Evolutionary conservation across 1,140 invertebrate genomes (phyloP).

Genomic region (Babylonia areolata): DNA sequence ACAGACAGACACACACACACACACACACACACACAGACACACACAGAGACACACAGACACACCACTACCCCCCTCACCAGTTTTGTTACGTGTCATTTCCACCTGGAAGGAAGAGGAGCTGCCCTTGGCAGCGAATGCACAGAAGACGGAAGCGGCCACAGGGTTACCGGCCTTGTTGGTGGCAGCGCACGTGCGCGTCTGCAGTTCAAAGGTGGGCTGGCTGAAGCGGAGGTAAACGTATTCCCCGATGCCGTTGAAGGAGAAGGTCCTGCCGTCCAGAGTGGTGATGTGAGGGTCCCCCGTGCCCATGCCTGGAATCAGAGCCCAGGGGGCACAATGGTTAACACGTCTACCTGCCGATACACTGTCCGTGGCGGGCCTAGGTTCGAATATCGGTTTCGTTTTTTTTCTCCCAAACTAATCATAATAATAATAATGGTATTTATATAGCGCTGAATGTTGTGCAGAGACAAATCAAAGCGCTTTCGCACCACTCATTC

Average conservation of each 20-base stretch:
- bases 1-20: too few species aligned
- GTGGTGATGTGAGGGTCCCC: slow-evolving; percentile 69
- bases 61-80: slow-evolving; percentile 23
- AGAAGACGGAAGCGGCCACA: slow-evolving; percentile 46
- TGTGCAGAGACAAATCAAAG: too few species aligned
- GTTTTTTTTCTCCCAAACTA: too few species aligned
- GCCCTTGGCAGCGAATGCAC: slow-evolving; percentile 47
- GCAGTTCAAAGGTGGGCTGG: slow-evolving; percentile 31
- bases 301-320: slow-evolving; percentile 37
- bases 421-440: too few species aligned
- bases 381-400: too few species aligned
- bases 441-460: too few species aligned
- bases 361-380: too few species aligned
- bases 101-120: slow-evolving; percentile 29
- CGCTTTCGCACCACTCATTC: too few species aligned
- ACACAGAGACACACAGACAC: not conserved
- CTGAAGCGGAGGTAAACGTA: slow-evolving; percentile 49
- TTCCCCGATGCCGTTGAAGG: slow-evolving; percentile 67
- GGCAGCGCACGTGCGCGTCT: slow-evolving; percentile 38
- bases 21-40: too few species aligned
- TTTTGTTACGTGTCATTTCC: slow-evolving; percentile 34
- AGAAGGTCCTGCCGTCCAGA: slow-evolving; percentile 58
- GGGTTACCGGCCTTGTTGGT: not conserved
- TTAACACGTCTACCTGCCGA: too few species aligned
- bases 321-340: too few species aligned